Evolutionary conservation across 2,797 vertebrate species (phyloP).

Genomic region (Coccyzus lansbergi): DNA sequence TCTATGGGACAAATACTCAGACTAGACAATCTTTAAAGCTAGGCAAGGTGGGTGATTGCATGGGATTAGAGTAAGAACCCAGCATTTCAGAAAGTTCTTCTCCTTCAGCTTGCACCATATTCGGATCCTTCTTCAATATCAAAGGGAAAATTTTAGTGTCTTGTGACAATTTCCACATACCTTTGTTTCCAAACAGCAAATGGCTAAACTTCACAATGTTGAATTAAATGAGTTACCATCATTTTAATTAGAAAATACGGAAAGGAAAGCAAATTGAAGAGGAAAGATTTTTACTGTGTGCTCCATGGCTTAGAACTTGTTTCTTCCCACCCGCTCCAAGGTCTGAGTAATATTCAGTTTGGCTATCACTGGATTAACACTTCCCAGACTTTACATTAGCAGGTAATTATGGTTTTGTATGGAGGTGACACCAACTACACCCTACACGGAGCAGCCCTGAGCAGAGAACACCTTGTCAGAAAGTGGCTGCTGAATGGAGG

Average conservation of each 20-base stretch:
- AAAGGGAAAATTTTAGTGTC: slow-evolving; percentile 14
- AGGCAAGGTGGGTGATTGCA: neutral
- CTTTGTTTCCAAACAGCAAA: neutral
- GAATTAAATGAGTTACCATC: neutral
- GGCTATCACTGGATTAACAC: neutral
- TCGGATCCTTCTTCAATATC: neutral
- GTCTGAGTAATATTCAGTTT: neutral
- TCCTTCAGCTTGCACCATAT: neutral
- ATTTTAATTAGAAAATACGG: neutral
- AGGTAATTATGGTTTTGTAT: neutral
- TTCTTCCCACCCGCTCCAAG: neutral
- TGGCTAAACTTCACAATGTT: neutral
- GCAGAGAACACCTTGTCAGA: neutral
- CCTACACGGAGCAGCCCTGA: accelerated
- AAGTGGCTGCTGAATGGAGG: neutral
- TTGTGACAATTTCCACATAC: neutral
- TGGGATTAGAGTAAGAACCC: neutral
- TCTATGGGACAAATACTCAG: neutral
- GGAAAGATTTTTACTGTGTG: neutral
- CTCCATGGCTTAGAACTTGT: neutral
- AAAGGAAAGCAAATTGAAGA: neutral
- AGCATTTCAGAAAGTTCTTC: neutral
- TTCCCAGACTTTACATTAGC: neutral
- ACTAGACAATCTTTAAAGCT: neutral
- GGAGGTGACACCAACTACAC: neutral